Percentiles rank a stretch among this genome's conserved stretches.
phyloP scores from a whole-genome alignment of 2,113 vertebrate genomes.

The Tetrao urogallus region DNA sequence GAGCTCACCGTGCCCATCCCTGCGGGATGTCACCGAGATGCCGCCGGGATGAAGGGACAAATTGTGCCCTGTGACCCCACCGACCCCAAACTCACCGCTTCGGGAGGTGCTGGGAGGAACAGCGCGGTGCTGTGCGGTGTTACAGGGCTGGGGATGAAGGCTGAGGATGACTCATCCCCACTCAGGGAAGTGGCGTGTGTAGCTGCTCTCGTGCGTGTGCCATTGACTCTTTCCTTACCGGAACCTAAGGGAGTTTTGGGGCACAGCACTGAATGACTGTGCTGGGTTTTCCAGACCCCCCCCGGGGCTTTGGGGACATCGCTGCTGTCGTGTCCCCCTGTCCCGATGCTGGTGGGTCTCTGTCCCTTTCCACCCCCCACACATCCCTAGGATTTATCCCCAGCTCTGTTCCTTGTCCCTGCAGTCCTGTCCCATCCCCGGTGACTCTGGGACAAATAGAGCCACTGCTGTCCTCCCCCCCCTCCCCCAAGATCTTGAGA shows the following conservation, averaged over 20 bases:
- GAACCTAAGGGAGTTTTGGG: background rate
- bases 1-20: too few species aligned
- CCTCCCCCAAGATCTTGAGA: background rate
- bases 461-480: too few species aligned
- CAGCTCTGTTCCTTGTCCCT: background rate
- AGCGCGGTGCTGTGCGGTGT: background rate
- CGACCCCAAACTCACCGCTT: background rate
- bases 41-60: too few species aligned
- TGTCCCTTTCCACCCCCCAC: rapidly evolving
- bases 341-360: rapidly evolving
- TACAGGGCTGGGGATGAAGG: background rate
- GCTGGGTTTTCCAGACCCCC: background rate
- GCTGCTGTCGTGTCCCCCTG: rapidly evolving
- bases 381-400: background rate
- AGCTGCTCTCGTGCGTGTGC: background rate
- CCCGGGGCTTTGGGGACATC: background rate
- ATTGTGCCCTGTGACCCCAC: background rate
- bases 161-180: slow-evolving; percentile 21
- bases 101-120: background rate
- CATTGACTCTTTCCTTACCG: slow-evolving; percentile 25
- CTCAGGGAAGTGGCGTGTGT: slow-evolving; percentile 32
- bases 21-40: background rate
- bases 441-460: background rate
- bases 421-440: background rate
- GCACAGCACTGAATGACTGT: background rate